Evolutionary conservation across 2,888 invertebrate species (phyloP).

Genomic region (Eristalinus aeneus): DNA sequence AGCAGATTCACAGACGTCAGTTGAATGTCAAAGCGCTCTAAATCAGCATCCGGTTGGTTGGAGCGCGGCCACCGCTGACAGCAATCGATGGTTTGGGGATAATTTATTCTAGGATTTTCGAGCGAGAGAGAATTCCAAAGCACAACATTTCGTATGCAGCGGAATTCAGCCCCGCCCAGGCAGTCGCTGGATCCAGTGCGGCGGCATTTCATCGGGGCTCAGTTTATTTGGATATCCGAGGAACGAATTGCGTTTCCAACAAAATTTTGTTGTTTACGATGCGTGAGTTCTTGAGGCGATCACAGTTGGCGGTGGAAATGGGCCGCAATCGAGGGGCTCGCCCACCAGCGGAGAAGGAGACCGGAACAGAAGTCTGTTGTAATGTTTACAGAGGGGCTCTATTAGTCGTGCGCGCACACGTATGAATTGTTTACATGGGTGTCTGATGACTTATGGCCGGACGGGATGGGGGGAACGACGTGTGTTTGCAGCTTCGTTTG

Average conservation of each 20-base stretch:
- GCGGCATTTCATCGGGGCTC: constrained; percentile 43
- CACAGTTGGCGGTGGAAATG: constrained; percentile 57
- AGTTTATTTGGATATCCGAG: constrained; percentile 58
- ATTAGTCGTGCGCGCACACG: constrained; percentile 1
- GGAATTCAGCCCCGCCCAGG: constrained; percentile 8
- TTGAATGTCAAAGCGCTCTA: constrained; percentile 61
- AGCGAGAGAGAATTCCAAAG: constrained; percentile 33
- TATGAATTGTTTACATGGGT: constrained; percentile 45
- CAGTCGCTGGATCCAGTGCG: neutral
- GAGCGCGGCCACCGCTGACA: neutral
- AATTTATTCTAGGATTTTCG: constrained; percentile 56
- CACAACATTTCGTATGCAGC: constrained; percentile 52
- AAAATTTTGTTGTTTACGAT: constrained; percentile 49
- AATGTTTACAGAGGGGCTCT: constrained; percentile 48
- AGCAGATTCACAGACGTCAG: constrained; percentile 52
- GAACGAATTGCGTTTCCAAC: constrained; percentile 58
- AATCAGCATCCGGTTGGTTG: constrained; percentile 56
- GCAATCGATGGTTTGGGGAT: constrained; percentile 32
- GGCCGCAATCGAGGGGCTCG: constrained; percentile 32
- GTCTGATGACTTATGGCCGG: constrained; percentile 52
- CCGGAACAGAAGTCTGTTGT: constrained; percentile 59
- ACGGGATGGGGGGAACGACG: constrained; percentile 26
- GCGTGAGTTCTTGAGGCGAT: constrained; percentile 39
- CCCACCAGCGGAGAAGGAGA: neutral
- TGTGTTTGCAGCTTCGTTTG: constrained; percentile 49